Base-by-base conservation (phyloP, 2,113 vertebrate genomes). In the Nipponia nippon region DNA sequence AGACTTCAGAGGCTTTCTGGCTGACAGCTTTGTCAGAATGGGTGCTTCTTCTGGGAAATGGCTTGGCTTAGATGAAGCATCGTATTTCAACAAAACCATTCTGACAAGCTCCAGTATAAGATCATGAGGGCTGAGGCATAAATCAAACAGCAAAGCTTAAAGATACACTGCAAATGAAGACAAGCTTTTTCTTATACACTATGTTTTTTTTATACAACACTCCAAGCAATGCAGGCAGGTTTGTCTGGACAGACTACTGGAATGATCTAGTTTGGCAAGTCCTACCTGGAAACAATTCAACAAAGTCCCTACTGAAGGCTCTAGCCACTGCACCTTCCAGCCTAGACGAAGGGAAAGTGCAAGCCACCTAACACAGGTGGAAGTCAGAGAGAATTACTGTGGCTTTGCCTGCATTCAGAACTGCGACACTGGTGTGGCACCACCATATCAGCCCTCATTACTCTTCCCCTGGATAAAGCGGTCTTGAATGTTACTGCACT, bases 11-110 rank as follows among this genome's bases (percentile, higher is more conserved):
- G 85, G 87, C 82, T 95, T 94, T 96, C 82, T 1, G 3, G 73
- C 76, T 91, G 95, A 95, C 95, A 96, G 85, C 84, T 91, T 88
- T 83, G 96, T 96, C 96, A 97, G 85, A 97, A 96, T 44, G 78
- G 52, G 76, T 59, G 89, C 79, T 87, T 90, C 66, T 84, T 84
- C 70, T 2, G 53, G 53, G 82, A 96, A 96, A 95, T 29, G 27
- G 38, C 59, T 93, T 85, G 62, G 87, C 89, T 94, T 42, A 94
- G 89, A 97, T 85, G 82, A 93, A 95, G 61, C 89, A 81, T 55
- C 58, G 1, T 79, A 91, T 94, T 95, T 90, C 91, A 94, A 49
- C 38, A 50, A 94, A 93, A 83, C 55, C 82, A 69, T 92, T 93
- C 79, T 94, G 94, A 95, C 91, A 94, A 94, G 93, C 91, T 94